Base-by-base conservation (phyloP, 2,797 vertebrate genomes). In the Phaenicophaeus curvirostris region DNA sequence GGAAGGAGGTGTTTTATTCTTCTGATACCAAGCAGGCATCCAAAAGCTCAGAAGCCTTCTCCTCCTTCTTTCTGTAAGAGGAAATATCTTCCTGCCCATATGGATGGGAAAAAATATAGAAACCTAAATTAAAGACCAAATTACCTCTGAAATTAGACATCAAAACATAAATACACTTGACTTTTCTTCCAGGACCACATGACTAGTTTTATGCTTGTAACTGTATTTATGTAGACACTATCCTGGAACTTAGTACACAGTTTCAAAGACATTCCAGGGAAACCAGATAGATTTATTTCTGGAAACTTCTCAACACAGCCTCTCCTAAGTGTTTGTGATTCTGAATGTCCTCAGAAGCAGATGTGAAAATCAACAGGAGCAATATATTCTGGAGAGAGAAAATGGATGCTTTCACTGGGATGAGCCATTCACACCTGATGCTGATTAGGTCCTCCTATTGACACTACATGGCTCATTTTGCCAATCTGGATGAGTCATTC, bases 211-310 rank as follows among this genome's bases (percentile, higher is more conserved):
- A 76, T 21, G 15, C 12, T 37, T 48, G 11, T 46, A 92, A 61
- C 15, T 62, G 8, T 61, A 73, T 63, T 81, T 77, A 18, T 57
- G 30, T 53, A 85, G 50, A 58, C 75, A 54, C 33, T 62, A 39
- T 79, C 19, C 67, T 55, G 46, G 57, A 83, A 89, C 76, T 87
- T 65, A 85, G 54, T 37, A 68, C 27, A 69, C 33, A 37, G 25
- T 76, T 93, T 79, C 84, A 91, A 93, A 93, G 72, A 61, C 42
- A 77, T 74, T 87, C 53, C 63, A 89, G 27, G 20, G 31, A 9
- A 83, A 53, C 2, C 41, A 85, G 85, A 91, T 57, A 91, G 91
- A 21, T 89, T 37, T 83, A 54, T 67, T 92, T 87, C 78, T 71
- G 76, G 30, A 75, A 86, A 68, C 25, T 71, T 83, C 57, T 85